Evolutionary conservation across 2,888 invertebrate genomes (phyloP).

Genomic region (Tinea semifulvella): DNA sequence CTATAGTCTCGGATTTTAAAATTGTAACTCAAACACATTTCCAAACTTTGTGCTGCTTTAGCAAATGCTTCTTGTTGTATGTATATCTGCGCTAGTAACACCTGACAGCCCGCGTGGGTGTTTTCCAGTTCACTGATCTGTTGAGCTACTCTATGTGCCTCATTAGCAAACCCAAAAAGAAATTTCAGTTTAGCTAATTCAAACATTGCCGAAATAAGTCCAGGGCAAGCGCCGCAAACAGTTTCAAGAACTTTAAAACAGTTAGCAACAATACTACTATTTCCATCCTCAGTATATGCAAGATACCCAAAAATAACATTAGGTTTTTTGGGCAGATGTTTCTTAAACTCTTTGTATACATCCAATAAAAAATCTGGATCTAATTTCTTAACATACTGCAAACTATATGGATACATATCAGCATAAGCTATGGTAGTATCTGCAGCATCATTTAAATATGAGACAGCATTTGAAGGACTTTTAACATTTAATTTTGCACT

Average conservation of each 20-base stretch:
- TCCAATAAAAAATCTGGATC: slow-evolving; percentile 89
- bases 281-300: slow-evolving; percentile 51
- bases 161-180: slow-evolving; percentile 77
- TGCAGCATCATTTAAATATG: slow-evolving; percentile 70
- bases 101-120: slow-evolving; percentile 84
- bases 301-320: slow-evolving; percentile 54
- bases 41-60: slow-evolving; percentile 85
- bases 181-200: slow-evolving; percentile 83
- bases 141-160: slow-evolving; percentile 76
- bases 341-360: slow-evolving; percentile 78
- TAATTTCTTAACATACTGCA: slow-evolving; percentile 75
- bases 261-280: slow-evolving; percentile 56
- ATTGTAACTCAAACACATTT: slow-evolving; percentile 90
- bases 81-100: slow-evolving; percentile 87
- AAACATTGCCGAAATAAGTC: slow-evolving; percentile 72
- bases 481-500: slow-evolving; percentile 71
- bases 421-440: slow-evolving; percentile 51
- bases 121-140: slow-evolving; percentile 79
- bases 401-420: slow-evolving; percentile 72
- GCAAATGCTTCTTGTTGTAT: slow-evolving; percentile 75
- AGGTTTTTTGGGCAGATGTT: slow-evolving; percentile 74
- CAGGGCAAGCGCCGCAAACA: slow-evolving; percentile 83
- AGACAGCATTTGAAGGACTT: slow-evolving; percentile 62
- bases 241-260: slow-evolving; percentile 74
- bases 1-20: slow-evolving; percentile 93